phyloP scores from a whole-genome alignment of 2,888 invertebrate genomes.

The Drosophila trichaetosa region DNA sequence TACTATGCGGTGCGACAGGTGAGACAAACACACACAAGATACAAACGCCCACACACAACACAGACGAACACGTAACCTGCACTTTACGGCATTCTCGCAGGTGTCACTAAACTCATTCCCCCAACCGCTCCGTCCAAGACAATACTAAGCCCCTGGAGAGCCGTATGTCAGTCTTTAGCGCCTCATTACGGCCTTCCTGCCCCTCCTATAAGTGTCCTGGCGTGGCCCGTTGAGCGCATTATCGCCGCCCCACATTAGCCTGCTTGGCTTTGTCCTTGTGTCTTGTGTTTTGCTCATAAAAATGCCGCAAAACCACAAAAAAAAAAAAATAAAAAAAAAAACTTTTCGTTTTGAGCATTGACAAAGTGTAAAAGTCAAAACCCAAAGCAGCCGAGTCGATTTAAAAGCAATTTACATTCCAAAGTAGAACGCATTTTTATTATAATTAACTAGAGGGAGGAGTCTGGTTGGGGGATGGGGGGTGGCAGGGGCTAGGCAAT shows the following conservation, averaged over 20 bases:
- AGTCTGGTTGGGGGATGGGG: background rate
- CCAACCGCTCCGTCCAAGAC: background rate
- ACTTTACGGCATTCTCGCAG: constrained; percentile 15
- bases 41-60: background rate
- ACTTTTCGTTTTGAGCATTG: constrained; percentile 38
- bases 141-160: constrained; percentile 18
- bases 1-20: constrained; percentile 94
- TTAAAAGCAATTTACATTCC: constrained; percentile 78
- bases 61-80: constrained; percentile 2
- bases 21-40: constrained; percentile 57
- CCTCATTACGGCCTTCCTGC: constrained; percentile 32
- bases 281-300: constrained; percentile 59
- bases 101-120: constrained; percentile 28
- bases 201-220: background rate
- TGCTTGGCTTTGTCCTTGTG: constrained; percentile 14
- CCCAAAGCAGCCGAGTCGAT: constrained; percentile 47
- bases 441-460: constrained; percentile 69
- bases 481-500: background rate
- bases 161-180: constrained; percentile 48
- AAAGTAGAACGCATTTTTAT: constrained; percentile 64
- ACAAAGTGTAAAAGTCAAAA: constrained; percentile 69
- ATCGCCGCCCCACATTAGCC: constrained; percentile 17
- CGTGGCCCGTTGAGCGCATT: constrained; percentile 25
- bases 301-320: constrained; percentile 42
- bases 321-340: constrained; percentile 12